phyloP scores from a whole-genome alignment of 2,797 vertebrate species.

The Antennarius maculatus region DNA sequence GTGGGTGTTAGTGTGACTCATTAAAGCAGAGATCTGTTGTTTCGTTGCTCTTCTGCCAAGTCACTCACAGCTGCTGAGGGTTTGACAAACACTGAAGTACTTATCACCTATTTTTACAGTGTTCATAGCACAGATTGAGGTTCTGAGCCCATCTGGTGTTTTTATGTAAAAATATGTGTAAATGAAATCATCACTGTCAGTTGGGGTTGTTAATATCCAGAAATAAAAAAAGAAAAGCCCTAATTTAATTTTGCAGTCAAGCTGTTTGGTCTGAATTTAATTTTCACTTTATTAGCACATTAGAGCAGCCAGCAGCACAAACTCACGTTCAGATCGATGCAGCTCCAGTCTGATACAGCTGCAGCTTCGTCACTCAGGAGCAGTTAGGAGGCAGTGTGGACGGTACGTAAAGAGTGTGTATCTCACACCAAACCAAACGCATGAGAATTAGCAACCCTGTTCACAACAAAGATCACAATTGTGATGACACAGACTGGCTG shows the following conservation, averaged over 20 bases:
- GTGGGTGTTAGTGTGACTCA: background rate
- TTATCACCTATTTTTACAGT: constrained; percentile 25
- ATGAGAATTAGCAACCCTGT: constrained; percentile 44
- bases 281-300: constrained; percentile 6
- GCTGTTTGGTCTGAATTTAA: constrained; percentile 1
- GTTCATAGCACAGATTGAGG: background rate
- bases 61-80: constrained; percentile 18
- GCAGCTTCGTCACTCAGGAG: constrained; percentile 2
- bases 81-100: constrained; percentile 26
- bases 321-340: constrained; percentile 9
- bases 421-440: constrained; percentile 39
- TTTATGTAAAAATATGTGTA: background rate
- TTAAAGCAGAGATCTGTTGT: constrained; percentile 5
- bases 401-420: background rate
- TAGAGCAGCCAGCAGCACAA: background rate
- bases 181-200: background rate
- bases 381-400: background rate
- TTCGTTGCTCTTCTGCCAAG: constrained; percentile 18
- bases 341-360: background rate
- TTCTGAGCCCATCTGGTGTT: background rate
- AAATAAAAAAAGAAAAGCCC: background rate
- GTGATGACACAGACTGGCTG: constrained; percentile 60
- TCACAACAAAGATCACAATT: constrained; percentile 68
- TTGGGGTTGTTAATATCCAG: background rate
- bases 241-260: background rate